Evolutionary conservation across 2,113 vertebrate species (phyloP).

Genomic region (Colistium nudipinnis): DNA sequence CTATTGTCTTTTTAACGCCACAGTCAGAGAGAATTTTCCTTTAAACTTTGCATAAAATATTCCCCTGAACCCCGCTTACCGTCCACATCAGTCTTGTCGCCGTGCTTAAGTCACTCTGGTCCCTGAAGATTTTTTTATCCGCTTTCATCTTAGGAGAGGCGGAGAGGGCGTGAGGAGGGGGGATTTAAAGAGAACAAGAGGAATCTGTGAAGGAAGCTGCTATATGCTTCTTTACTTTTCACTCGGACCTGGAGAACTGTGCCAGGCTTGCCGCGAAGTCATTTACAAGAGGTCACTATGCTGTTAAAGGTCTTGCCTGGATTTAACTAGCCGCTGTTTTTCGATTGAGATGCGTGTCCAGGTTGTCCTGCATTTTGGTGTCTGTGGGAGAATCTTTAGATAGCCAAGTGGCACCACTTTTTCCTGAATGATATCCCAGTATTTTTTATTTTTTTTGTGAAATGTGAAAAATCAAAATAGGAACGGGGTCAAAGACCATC

Average conservation of each 20-base stretch:
- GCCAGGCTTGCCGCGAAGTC: slow-evolving; percentile 33
- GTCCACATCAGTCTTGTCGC: slow-evolving; percentile 18
- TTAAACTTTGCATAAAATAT: slow-evolving; percentile 45
- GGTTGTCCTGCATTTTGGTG: slow-evolving; percentile 6
- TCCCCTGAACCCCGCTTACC: slow-evolving; percentile 19
- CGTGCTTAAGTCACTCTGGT: slow-evolving; percentile 22
- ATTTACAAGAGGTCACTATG: slow-evolving; percentile 53
- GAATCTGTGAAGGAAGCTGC: slow-evolving; percentile 28
- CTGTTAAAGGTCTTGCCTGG: slow-evolving; percentile 13
- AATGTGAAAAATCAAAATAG: too few relatives aligned
- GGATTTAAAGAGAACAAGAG: slow-evolving; percentile 15
- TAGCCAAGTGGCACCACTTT: neutral
- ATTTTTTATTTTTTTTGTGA: too few relatives aligned
- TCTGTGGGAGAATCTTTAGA: slow-evolving; percentile 13
- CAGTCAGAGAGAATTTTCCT: too few relatives aligned
- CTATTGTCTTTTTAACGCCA: too few relatives aligned
- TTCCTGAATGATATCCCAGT: slow-evolving; percentile 22
- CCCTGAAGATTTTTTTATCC: slow-evolving; percentile 53
- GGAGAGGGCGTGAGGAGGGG: neutral
- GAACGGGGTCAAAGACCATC: slow-evolving; percentile 26
- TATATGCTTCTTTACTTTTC: slow-evolving; percentile 52
- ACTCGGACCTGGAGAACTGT: slow-evolving; percentile 20
- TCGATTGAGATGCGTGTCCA: slow-evolving; percentile 6
- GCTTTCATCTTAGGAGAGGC: slow-evolving; percentile 59
- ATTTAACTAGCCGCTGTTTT: slow-evolving; percentile 8